These are phyloP conservation scores for Mesodorylaimus sp. DNA, from an alignment of 2,888 invertebrate genomes.

Conservation along the genomic window DNA sequence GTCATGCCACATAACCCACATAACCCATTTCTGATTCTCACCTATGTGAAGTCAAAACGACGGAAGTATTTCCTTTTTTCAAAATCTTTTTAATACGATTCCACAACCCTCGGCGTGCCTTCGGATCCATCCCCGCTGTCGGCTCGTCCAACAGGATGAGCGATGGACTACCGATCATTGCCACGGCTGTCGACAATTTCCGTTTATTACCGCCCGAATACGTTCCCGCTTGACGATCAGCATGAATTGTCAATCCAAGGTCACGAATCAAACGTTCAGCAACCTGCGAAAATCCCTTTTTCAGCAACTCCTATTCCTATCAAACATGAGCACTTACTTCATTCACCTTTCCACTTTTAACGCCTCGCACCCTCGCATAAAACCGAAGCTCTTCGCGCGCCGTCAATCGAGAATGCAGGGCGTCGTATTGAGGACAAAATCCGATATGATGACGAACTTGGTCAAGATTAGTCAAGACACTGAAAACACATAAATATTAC, in stretches of 20 bases:
- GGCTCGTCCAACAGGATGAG: slow-evolving; percentile 9
- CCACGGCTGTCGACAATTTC: slow-evolving; percentile 58
- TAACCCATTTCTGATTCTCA: too few relatives aligned
- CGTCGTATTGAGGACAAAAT: slow-evolving; percentile 79
- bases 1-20: too few relatives aligned
- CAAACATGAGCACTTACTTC: too few relatives aligned
- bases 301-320: too few relatives aligned
- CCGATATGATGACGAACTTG: slow-evolving; percentile 42
- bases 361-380: slow-evolving; percentile 52
- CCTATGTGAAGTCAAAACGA: slow-evolving; percentile 36
- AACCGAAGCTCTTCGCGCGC: slow-evolving; percentile 54
- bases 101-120: slow-evolving; percentile 44
- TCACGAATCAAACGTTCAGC: slow-evolving; percentile 42
- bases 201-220: slow-evolving; percentile 57
- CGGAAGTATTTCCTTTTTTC: slow-evolving; percentile 33
- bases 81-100: slow-evolving; percentile 39
- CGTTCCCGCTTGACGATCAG: slow-evolving; percentile 30
- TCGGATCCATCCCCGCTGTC: slow-evolving; percentile 26
- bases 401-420: slow-evolving; percentile 57
- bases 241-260: slow-evolving; percentile 44
- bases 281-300: slow-evolving; percentile 41
- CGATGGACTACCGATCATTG: slow-evolving; percentile 44
- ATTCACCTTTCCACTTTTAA: slow-evolving; percentile 34
- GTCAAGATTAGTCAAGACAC: slow-evolving; percentile 35
- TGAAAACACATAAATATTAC: slow-evolving; percentile 20